Conservation (phyloP, 2,888 invertebrate species). For the Ceriagrion tenellum region DNA sequence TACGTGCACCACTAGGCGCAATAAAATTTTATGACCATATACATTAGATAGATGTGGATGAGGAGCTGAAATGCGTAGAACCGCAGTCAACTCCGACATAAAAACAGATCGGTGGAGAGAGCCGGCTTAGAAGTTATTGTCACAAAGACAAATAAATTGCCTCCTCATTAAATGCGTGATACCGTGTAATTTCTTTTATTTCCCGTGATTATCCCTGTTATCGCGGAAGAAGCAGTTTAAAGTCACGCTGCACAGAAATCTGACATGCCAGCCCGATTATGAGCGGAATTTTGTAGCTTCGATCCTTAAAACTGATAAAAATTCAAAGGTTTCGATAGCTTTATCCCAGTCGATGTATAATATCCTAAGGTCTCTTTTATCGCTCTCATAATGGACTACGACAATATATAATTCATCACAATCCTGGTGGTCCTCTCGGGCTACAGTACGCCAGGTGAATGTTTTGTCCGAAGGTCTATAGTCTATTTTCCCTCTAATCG, state of each 20-base stretch:
- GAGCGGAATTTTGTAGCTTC: neutral
- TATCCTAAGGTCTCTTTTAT: neutral
- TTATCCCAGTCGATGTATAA: neutral
- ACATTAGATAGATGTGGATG: neutral
- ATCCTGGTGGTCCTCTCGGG: no score
- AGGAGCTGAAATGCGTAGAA: neutral
- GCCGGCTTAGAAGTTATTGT: neutral
- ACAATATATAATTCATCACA: no score
- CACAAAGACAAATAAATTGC: neutral
- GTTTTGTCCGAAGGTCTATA: no score
- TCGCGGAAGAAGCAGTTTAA: neutral
- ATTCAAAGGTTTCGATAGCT: conserved; percentile 6
- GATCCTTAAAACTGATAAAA: neutral
- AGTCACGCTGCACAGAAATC: conserved; percentile 28
- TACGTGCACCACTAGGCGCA: neutral
- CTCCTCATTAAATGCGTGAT: neutral
- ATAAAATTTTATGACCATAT: neutral
- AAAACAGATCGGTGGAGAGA: neutral
- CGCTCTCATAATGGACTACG: neutral
- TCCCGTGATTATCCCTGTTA: neutral
- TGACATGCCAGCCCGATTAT: neutral
- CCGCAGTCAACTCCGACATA: neutral
- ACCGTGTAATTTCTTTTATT: neutral
- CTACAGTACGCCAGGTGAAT: no score
- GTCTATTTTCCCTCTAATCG: no score